Conservation (phyloP, 2,888 invertebrate species). For the Mythimna loreyi region DNA sequence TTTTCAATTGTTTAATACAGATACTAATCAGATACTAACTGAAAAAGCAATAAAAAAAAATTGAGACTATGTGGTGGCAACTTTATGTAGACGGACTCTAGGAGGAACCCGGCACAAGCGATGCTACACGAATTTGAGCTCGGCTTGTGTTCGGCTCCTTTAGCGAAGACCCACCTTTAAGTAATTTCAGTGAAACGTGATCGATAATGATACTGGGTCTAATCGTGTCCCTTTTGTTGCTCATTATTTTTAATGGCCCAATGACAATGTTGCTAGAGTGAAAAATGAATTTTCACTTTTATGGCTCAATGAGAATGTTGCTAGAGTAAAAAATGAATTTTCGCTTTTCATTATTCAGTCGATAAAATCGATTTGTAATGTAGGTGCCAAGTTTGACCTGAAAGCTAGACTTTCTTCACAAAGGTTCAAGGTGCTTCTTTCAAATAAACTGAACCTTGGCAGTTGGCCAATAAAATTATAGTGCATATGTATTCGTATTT, state of each 20-base stretch:
- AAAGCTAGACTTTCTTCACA: conserved; percentile 9
- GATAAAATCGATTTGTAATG: neutral
- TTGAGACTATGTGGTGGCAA: too few relatives aligned
- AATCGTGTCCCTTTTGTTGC: conserved; percentile 1
- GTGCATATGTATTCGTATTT: neutral
- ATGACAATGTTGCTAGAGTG: neutral
- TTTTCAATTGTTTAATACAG: too few relatives aligned
- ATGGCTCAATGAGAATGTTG: neutral
- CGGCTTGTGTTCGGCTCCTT: too few relatives aligned
- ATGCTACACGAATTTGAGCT: too few relatives aligned
- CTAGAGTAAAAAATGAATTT: neutral
- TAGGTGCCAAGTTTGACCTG: neutral
- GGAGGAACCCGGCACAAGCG: too few relatives aligned
- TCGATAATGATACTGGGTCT: conserved; percentile 26
- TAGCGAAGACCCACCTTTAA: neutral
- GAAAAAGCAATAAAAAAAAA: too few relatives aligned
- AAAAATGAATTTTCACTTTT: neutral
- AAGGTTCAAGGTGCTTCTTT: conserved; percentile 1
- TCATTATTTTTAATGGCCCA: conserved; percentile 10
- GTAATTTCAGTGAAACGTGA: conserved; percentile 47
- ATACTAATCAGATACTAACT: too few relatives aligned
- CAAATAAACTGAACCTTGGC: conserved; percentile 20
- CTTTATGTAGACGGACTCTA: too few relatives aligned
- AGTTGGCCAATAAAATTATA: neutral
- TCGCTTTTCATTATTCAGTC: neutral